phyloP scores from a whole-genome alignment of 2,888 invertebrate genomes.

The Andrena bicolor region DNA sequence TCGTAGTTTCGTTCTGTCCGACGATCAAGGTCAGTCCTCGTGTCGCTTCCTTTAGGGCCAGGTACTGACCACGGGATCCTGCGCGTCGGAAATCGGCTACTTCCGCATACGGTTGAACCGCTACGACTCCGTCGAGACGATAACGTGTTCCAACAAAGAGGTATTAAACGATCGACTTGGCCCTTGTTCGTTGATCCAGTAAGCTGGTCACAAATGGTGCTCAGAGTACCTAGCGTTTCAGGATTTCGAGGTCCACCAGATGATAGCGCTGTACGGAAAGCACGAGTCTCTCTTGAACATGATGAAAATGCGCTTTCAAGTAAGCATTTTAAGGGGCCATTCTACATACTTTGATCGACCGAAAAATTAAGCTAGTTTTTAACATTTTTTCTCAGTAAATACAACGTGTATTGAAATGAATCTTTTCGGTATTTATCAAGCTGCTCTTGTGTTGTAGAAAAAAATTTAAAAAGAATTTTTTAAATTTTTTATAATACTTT shows the following conservation, averaged over 20 bases:
- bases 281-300: conserved; percentile 91
- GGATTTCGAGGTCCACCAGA: conserved; percentile 87
- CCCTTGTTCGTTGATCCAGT: not conserved
- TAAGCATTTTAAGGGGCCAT: conserved; percentile 69
- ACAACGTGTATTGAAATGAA: no score
- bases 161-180: conserved; percentile 76
- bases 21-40: not conserved
- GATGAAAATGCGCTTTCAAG: conserved; percentile 87
- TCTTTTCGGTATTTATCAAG: no score
- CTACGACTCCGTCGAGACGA: conserved; percentile 86
- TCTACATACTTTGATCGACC: no score
- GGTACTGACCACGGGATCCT: conserved; percentile 87
- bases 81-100: conserved; percentile 85
- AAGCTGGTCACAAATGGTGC: no score
- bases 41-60: conserved; percentile 85
- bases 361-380: no score
- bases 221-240: conserved; percentile 74
- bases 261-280: conserved; percentile 89
- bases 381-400: no score
- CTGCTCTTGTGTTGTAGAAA: no score
- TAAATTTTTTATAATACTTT: no score
- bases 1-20: not conserved
- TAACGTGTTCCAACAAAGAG: conserved; percentile 88
- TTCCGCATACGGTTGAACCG: conserved; percentile 88
- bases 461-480: no score